Evolutionary conservation across 2,113 vertebrate species (phyloP), one percentile per base, ranked within the genome.

Genomic region (Lepus americanus): DNA sequence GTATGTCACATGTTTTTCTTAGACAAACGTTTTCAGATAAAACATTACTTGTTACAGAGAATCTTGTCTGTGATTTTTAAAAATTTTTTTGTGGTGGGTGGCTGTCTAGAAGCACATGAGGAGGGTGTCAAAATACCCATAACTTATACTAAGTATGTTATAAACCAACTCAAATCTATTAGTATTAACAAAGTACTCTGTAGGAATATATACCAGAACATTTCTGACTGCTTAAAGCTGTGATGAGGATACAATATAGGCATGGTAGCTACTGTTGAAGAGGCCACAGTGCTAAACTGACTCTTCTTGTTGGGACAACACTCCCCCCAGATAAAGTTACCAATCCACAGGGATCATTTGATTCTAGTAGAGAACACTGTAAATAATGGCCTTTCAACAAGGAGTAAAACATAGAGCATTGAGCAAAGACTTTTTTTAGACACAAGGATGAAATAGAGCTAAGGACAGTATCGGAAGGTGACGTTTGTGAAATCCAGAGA

Each of bases 371-470:
- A 93, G 72, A 44, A 74, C 16, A 31, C 12, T 55, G 27, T 70
- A 80, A 89, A 77, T 80, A 74, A 63, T 16, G 92, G 67, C 76
- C 87, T 70, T 87, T 77, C 84, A 70, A 61, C n/a, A 36, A 44
- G 13, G 31, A 67, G 31, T 74, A 59, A 91, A 69, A 25, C 33
- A 12, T 4, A 25, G 33, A 74, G 11, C 27, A 85, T 67, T 27
- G 29, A 64, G 61, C 17, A 23, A 19, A 27, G 73, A 25, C 22
- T 49, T n/a, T 59, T 94, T 90, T 70, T 25, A 70, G 78, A 27
- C 29, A 67, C 14, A 95, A 39, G 23, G 23, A 44, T 53, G 44
- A 81, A 87, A 61, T 36, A 74, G 29, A 91, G 27, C 33, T 64
- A 66, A 94, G n/a, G 27, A 29, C 27, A 85, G 49, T 39, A 89